Conservation (phyloP, 2,888 invertebrate species). For the Priapulus caudatus region DNA sequence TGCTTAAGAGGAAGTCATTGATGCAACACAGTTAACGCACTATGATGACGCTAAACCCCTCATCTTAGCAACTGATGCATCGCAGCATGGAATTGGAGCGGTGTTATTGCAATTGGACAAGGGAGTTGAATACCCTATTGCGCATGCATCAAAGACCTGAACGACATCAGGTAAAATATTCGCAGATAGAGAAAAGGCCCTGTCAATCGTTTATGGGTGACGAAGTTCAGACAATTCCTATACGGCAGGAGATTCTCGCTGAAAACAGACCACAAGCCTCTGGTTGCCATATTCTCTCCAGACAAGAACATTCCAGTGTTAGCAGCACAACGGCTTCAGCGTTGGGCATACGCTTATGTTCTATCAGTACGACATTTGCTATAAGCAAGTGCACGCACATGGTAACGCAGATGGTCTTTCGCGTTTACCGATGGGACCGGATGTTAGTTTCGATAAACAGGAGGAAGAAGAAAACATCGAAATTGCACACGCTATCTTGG, state of each 20-base stretch:
- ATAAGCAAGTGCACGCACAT: slow-evolving; percentile 24
- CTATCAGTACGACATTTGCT: slow-evolving; percentile 32
- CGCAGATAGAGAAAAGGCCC: slow-evolving; percentile 35
- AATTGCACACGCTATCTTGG: too few species aligned
- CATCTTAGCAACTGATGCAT: slow-evolving; percentile 36
- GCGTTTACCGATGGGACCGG: slow-evolving; percentile 23
- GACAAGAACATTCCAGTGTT: slow-evolving; percentile 26
- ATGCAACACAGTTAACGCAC: slow-evolving; percentile 25
- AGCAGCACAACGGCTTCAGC: slow-evolving; percentile 27
- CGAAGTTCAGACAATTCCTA: slow-evolving; percentile 37
- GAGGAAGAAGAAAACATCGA: too few species aligned
- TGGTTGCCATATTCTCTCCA: slow-evolving; percentile 33
- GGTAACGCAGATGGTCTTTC: slow-evolving; percentile 33
- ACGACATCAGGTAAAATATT: slow-evolving; percentile 34
- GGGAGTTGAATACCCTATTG: slow-evolving; percentile 36
- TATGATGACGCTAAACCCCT: slow-evolving; percentile 28
- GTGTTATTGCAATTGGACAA: slow-evolving; percentile 33
- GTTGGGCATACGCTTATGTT: slow-evolving; percentile 29
- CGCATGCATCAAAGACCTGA: slow-evolving; percentile 37
- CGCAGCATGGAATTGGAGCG: slow-evolving; percentile 30
- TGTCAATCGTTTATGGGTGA: too few species aligned
- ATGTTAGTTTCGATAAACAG: too few species aligned
- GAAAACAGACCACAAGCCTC: slow-evolving; percentile 37
- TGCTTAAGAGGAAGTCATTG: slow-evolving; percentile 23
- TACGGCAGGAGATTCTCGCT: slow-evolving; percentile 37